A percentile compares a stretch with the other conserved stretches of the same genome.
Evolutionary conservation across 2,113 vertebrate genomes (phyloP).

Genomic region (Melanotaenia duboulayi): DNA sequence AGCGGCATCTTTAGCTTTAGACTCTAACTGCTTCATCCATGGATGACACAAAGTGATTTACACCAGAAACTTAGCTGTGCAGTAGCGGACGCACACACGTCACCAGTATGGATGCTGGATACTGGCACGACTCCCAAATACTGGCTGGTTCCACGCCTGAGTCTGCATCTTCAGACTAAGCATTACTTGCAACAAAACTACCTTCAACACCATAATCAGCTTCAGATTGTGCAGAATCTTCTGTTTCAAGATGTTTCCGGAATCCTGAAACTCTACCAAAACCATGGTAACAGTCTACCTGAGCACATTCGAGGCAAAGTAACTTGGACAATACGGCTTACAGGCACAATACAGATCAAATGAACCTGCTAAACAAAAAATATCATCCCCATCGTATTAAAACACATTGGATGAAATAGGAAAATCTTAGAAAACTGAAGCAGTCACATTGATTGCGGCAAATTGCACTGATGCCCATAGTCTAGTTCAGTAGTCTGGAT

Average conservation of each 20-base stretch:
- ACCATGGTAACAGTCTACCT: background rate
- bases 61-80: conserved; percentile 3
- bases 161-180: background rate
- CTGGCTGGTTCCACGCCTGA: background rate
- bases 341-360: background rate
- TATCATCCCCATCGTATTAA: background rate
- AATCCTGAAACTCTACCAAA: conserved; percentile 3
- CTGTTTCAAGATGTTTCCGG: background rate
- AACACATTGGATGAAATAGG: background rate
- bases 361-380: background rate
- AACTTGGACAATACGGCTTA: background rate
- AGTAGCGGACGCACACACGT: background rate
- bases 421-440: background rate
- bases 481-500: background rate
- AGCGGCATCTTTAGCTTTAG: conserved; percentile 10
- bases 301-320: conserved; percentile 5
- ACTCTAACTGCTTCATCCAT: conserved; percentile 7
- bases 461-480: background rate
- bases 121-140: background rate
- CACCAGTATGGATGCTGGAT: background rate
- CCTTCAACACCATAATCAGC: background rate
- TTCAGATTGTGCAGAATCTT: background rate
- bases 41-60: conserved; percentile 1
- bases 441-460: no score
- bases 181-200: background rate